phyloP scores from a whole-genome alignment of 2,113 vertebrate species.

The Gymnogyps californianus region DNA sequence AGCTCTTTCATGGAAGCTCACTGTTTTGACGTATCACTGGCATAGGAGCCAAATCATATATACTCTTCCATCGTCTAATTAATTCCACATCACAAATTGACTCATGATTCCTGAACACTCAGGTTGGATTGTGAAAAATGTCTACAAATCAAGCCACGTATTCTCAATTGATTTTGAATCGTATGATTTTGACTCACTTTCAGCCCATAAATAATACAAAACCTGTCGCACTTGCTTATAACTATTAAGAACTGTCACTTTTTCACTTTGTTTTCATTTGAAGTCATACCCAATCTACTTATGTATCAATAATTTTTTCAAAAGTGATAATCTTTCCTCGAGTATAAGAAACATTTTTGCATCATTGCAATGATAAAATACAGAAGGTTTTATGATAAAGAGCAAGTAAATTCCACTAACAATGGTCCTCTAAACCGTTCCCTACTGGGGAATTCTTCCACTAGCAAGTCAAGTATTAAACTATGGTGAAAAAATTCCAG shows the following conservation, averaged over 20 bases:
- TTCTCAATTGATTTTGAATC: not conserved
- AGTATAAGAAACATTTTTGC: not conserved
- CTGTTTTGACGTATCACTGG: not conserved
- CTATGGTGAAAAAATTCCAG: not conserved
- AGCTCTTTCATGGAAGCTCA: not conserved
- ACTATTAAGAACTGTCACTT: not conserved
- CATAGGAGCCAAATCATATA: not conserved
- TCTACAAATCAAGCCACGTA: not conserved
- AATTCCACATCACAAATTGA: not conserved
- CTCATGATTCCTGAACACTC: not conserved
- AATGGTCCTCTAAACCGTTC: rapidly evolving
- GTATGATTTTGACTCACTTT: not conserved
- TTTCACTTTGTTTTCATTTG: not conserved
- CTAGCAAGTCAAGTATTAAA: not conserved
- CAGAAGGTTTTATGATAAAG: not conserved
- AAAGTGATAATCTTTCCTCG: not conserved
- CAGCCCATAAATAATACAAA: not conserved
- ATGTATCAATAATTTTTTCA: not conserved
- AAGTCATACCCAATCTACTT: not conserved
- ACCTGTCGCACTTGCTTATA: not conserved
- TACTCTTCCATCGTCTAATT: not conserved
- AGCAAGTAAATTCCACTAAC: not conserved
- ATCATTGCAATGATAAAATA: not conserved
- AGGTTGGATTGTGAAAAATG: not conserved
- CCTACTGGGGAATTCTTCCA: not conserved